Evolutionary conservation across 2,113 vertebrate species (phyloP).

Genomic region (Anseranas semipalmata): DNA sequence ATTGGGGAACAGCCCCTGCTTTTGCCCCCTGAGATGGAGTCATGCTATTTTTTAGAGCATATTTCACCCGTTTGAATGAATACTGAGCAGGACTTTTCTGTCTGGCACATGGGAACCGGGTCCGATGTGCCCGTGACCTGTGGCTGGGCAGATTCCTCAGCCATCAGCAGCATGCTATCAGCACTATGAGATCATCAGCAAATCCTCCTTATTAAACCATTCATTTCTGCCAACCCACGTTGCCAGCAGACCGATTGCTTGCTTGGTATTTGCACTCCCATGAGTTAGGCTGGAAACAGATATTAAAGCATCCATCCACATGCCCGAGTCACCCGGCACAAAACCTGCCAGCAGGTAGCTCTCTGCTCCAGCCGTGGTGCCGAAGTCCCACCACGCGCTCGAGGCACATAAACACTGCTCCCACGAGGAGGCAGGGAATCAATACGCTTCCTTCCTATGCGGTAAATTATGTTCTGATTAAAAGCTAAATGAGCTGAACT

Average conservation of each 20-base stretch:
- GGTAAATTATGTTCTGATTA: slow-evolving; percentile 31
- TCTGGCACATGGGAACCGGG: background rate
- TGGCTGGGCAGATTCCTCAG: background rate
- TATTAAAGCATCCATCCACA: background rate
- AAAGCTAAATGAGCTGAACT: slow-evolving; percentile 39
- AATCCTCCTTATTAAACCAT: background rate
- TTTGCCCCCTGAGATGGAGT: background rate
- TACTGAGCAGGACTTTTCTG: background rate
- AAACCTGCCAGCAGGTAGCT: background rate
- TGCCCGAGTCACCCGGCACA: background rate
- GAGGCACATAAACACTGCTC: background rate
- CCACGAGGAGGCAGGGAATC: background rate
- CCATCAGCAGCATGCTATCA: background rate
- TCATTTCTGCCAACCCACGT: background rate
- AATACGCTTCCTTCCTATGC: background rate
- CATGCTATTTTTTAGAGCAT: fast-evolving
- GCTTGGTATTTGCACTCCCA: background rate
- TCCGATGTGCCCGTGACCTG: background rate
- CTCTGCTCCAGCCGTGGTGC: background rate
- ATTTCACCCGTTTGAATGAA: background rate
- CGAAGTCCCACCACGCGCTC: fast-evolving
- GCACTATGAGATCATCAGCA: background rate
- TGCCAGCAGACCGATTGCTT: background rate
- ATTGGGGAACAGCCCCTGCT: background rate
- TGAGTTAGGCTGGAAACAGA: background rate